Percentiles rank a stretch among this genome's conserved stretches.
These are phyloP conservation scores for Boulengeromyrus knoepffleri DNA, from an alignment of 2,113 vertebrate species.

Conservation along the genomic window DNA sequence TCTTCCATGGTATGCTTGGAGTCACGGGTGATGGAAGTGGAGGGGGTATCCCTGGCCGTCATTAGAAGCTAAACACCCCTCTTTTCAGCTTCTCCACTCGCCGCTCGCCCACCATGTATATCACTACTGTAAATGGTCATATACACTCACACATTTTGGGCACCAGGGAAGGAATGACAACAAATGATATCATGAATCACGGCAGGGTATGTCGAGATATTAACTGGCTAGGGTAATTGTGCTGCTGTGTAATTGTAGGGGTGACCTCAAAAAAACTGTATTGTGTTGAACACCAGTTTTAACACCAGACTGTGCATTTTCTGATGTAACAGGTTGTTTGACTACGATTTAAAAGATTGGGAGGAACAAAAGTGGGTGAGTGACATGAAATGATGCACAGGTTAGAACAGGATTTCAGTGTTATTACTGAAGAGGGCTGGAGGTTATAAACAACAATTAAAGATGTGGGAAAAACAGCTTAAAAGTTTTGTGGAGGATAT, in stretches of 20 bases:
- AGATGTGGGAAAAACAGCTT: slow-evolving; percentile 45
- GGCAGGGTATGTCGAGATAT: slow-evolving; percentile 84
- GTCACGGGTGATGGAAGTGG: slow-evolving; percentile 32
- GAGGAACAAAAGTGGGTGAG: slow-evolving; percentile 22
- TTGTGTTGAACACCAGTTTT: slow-evolving; percentile 83
- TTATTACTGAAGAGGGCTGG: slow-evolving; percentile 66
- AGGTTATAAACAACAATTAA: slow-evolving; percentile 76
- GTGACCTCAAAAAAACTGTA: slow-evolving; percentile 69
- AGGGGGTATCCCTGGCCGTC: slow-evolving; percentile 72
- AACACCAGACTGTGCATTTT: slow-evolving; percentile 73
- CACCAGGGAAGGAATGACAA: slow-evolving; percentile 48
- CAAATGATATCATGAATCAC: slow-evolving; percentile 74
- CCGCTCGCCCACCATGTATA: slow-evolving; percentile 79
- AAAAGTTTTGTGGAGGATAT: slow-evolving; percentile 58
- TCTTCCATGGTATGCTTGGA: background rate
- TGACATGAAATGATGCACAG: slow-evolving; percentile 40
- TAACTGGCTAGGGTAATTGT: slow-evolving; percentile 93
- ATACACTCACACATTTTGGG: slow-evolving; percentile 78
- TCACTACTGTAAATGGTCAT: slow-evolving; percentile 52
- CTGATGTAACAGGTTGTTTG: slow-evolving; percentile 70
- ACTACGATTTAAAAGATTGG: background rate
- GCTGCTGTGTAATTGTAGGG: slow-evolving; percentile 85
- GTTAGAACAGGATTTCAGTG: slow-evolving; percentile 53
- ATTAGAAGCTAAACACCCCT: slow-evolving; percentile 82
- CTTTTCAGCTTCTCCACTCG: slow-evolving; percentile 80